phyloP scores from a whole-genome alignment of 2,113 vertebrate genomes.

The Gavialis gangeticus region DNA sequence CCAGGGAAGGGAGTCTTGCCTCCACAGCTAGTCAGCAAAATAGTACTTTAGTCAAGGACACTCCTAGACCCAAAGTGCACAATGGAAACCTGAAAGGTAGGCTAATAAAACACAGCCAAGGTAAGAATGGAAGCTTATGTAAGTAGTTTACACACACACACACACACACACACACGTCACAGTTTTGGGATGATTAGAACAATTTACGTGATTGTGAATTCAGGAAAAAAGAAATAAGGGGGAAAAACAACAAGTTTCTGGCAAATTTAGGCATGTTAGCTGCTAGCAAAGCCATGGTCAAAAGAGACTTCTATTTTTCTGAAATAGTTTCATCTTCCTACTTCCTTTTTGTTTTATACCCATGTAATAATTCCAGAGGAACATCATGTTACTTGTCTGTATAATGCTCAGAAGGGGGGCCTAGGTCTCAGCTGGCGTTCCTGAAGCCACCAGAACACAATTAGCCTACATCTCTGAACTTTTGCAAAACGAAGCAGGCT shows the following conservation, averaged over 20 bases:
- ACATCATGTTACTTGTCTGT: neutral
- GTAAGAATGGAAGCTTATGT: neutral
- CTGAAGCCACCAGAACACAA: neutral
- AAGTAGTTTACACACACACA: neutral
- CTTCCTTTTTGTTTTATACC: neutral
- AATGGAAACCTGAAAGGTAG: neutral
- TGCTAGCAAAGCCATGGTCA: neutral
- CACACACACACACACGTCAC: too few species aligned
- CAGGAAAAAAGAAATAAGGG: neutral
- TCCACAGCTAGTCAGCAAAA: neutral
- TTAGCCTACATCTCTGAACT: neutral
- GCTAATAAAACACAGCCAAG: neutral
- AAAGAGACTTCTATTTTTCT: neutral
- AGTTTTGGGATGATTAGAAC: neutral
- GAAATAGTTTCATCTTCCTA: neutral
- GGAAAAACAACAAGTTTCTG: neutral
- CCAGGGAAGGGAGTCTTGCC: neutral
- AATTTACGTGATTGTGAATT: neutral
- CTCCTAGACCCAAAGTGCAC: neutral
- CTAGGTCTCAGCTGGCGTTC: rapidly evolving
- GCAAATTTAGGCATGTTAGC: neutral
- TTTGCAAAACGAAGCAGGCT: neutral
- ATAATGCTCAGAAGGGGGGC: neutral
- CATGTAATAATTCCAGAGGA: neutral
- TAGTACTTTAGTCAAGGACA: neutral